Conservation (phyloP, 2,113 vertebrate genomes). For the Tringa solitaria region DNA sequence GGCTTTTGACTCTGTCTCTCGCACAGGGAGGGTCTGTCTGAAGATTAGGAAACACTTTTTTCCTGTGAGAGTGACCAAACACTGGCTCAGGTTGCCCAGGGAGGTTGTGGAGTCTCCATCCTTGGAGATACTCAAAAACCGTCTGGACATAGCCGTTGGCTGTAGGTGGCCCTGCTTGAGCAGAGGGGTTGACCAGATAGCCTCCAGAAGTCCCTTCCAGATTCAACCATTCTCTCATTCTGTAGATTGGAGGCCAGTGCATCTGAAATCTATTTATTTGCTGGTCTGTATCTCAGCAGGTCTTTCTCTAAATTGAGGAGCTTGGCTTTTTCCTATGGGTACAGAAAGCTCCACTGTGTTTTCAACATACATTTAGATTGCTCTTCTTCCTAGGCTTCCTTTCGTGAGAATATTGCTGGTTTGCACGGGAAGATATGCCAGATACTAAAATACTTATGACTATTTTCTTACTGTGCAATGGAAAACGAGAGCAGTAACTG, state of each 20-base stretch:
- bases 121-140: not conserved
- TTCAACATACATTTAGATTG: not conserved
- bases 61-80: accelerated
- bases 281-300: not conserved
- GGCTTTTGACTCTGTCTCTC: accelerated
- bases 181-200: not conserved
- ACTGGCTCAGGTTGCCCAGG: not conserved
- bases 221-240: not conserved
- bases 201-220: not conserved
- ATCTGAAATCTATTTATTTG: not conserved
- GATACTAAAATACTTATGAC: not conserved
- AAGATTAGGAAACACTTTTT: not conserved
- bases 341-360: not conserved
- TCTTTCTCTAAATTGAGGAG: not conserved
- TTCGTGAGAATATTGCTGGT: not conserved
- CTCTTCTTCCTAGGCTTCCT: not conserved
- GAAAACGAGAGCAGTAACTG: not conserved
- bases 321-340: not conserved
- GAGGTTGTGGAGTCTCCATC: not conserved
- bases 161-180: not conserved
- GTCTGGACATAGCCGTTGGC: not conserved
- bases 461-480: not conserved
- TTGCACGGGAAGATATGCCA: not conserved
- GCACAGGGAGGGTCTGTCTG: not conserved
- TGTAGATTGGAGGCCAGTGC: not conserved